Evolutionary conservation across 2,797 vertebrate genomes (phyloP), one percentile per base, ranked within the genome.

Genomic region (Sebastes kiyomatsui): DNA sequence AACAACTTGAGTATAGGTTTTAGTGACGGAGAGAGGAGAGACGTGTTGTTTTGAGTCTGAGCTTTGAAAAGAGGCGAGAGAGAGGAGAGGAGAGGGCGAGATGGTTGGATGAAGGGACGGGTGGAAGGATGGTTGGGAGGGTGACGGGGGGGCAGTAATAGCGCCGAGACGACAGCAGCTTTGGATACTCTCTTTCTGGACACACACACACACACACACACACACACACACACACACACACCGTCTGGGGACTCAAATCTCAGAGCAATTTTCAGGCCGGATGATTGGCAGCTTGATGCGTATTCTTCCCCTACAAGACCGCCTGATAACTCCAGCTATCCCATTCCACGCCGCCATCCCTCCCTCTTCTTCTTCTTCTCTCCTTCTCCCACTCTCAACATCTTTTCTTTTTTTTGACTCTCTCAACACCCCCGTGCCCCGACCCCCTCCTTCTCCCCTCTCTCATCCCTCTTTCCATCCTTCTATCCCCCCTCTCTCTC

Each of bases 201-300:
- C 76, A 81, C 75, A 79, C 76, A 81, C 75, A 77, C 72, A 27
- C 73, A 78, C 76, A 81, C 75, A 77, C 72, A 76, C 72, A 69
- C 78, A 79, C 78, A 72, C 60, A 82, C 35, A 84, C n/a, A 82
- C 42, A 79, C 77, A 83, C 87, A 80, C 85, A 84, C 79, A 75
- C 90, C 79, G 95, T 96, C 95, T 95, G 92, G 96, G 95, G 96
- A 97, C 96, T 95, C 94, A 96, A 97, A 96, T 97, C 96, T 97
- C 96, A 96, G 94, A 96, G 96, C 96, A 97, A 97, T 97, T 96
- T 97, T 95, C 95, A 92, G 91, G 90, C 91, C 70, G 84, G 93
- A 92, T 96, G 96, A 96, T 96, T 96, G 96, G 96, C 96, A 96
- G 96, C 92, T 95, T 96, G 96, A 96, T 96, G 95, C 91, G 94